phyloP scores from a whole-genome alignment of 2,888 invertebrate genomes.

The Itoplectis maculator region DNA sequence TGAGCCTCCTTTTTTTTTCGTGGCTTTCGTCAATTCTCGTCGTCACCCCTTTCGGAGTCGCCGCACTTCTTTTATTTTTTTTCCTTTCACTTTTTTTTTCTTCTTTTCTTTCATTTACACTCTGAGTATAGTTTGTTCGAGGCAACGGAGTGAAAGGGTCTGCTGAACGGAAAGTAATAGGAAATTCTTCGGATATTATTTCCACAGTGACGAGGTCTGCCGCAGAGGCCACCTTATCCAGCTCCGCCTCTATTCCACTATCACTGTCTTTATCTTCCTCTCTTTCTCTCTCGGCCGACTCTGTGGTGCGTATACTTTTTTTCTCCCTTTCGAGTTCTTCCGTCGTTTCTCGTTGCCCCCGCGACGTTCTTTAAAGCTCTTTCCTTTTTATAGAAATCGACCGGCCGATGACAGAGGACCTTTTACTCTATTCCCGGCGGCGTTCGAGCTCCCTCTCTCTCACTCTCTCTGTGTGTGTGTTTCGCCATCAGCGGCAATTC shows the following conservation, averaged over 20 bases:
- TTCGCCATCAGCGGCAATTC: constrained; percentile 48
- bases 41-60: not conserved
- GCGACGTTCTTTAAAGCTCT: constrained; percentile 31
- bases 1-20: not conserved
- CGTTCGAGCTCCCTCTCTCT: constrained; percentile 10
- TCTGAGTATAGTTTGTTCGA: constrained; percentile 3
- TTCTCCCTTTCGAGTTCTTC: not conserved
- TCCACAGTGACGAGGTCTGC: constrained; percentile 58
- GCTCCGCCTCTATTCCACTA: constrained; percentile 4
- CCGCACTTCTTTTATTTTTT: not conserved
- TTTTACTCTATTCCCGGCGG: constrained; percentile 13
- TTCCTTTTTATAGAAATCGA: constrained; percentile 44
- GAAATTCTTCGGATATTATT: constrained; percentile 75
- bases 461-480: constrained; percentile 17
- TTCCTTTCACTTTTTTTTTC: constrained; percentile 14
- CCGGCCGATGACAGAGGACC: constrained; percentile 21
- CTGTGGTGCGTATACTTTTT: not conserved
- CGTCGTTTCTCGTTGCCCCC: not conserved
- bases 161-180: constrained; percentile 66
- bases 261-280: not conserved
- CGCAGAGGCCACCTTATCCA: constrained; percentile 6
- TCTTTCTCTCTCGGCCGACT: not conserved
- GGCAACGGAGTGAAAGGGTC: constrained; percentile 14
- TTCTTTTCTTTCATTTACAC: not conserved
- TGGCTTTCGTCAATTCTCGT: not conserved